A percentile compares a stretch with the other conserved stretches of the same genome.
phyloP scores from a whole-genome alignment of 2,888 invertebrate species.

The Choreutis nemorana region DNA sequence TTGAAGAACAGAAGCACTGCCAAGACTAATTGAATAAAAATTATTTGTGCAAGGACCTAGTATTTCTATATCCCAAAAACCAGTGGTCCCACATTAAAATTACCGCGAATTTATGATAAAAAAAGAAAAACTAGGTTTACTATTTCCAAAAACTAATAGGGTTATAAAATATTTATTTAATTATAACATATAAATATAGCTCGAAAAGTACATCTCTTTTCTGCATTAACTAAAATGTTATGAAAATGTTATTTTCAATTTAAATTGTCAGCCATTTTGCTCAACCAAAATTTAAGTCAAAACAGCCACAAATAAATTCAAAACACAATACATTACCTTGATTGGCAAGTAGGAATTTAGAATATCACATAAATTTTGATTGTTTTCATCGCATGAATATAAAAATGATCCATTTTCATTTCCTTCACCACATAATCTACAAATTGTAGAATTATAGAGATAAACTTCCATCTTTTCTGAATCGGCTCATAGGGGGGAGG shows the following conservation, averaged over 20 bases:
- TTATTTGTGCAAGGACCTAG: no score
- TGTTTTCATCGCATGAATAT: constrained; percentile 66
- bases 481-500: no score
- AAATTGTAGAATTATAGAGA: constrained; percentile 74
- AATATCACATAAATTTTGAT: constrained; percentile 68
- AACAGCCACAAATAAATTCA: constrained; percentile 43
- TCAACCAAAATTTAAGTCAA: constrained; percentile 44
- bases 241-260: constrained; percentile 26
- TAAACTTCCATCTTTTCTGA: constrained; percentile 58
- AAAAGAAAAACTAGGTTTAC: no score
- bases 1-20: not conserved
- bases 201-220: no score
- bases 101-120: no score
- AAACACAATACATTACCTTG: constrained; percentile 67
- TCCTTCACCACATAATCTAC: constrained; percentile 79
- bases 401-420: constrained; percentile 73
- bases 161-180: no score
- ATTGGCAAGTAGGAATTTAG: constrained; percentile 79
- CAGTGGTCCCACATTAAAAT: no score
- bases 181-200: no score
- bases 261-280: constrained; percentile 39
- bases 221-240: constrained; percentile 23
- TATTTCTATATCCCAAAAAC: no score
- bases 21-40: no score
- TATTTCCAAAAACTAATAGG: no score